These are phyloP conservation scores for Sebastes kiyomatsui DNA, from an alignment of 2,797 vertebrate genomes.

Conservation along the genomic window DNA sequence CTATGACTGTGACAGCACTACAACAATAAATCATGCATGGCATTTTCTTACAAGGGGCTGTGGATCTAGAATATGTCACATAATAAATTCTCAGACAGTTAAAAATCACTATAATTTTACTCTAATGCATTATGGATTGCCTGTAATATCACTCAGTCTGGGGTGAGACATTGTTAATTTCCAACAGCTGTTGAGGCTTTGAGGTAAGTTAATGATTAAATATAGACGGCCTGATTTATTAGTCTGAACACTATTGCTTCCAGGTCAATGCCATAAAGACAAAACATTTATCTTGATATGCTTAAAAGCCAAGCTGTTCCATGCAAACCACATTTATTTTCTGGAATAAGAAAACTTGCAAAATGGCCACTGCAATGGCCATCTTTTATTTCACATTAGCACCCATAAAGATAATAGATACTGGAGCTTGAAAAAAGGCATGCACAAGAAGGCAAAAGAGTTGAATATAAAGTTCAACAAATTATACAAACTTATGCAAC, in stretches of 20 bases:
- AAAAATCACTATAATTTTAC: slow-evolving; percentile 99
- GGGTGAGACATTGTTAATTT: slow-evolving; percentile 99
- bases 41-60: slow-evolving; percentile 92
- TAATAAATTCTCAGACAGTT: slow-evolving; percentile 99
- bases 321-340: slow-evolving; percentile 90
- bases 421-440: slow-evolving; percentile 10
- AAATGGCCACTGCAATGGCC: slow-evolving; percentile 70
- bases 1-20: slow-evolving; percentile 87
- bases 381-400: slow-evolving; percentile 73
- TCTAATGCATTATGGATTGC: slow-evolving; percentile 99
- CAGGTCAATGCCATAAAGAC: slow-evolving; percentile 99
- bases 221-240: slow-evolving; percentile 99
- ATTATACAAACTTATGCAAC: slow-evolving; percentile 14
- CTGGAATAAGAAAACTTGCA: slow-evolving; percentile 72
- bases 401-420: slow-evolving; percentile 61
- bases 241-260: slow-evolving; percentile 97
- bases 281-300: slow-evolving; percentile 99
- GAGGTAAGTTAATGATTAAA: slow-evolving; percentile 99
- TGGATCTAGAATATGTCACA: slow-evolving; percentile 95
- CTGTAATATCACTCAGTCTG: slow-evolving; percentile 98
- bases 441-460: background rate
- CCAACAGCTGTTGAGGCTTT: slow-evolving; percentile 99
- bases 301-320: slow-evolving; percentile 94
- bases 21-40: slow-evolving; percentile 94
- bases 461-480: slow-evolving; percentile 26